Percentiles rank a stretch among this genome's conserved stretches.
Conservation (phyloP, 2,888 invertebrate genomes). For the Caenorhabditis macrosperma region DNA sequence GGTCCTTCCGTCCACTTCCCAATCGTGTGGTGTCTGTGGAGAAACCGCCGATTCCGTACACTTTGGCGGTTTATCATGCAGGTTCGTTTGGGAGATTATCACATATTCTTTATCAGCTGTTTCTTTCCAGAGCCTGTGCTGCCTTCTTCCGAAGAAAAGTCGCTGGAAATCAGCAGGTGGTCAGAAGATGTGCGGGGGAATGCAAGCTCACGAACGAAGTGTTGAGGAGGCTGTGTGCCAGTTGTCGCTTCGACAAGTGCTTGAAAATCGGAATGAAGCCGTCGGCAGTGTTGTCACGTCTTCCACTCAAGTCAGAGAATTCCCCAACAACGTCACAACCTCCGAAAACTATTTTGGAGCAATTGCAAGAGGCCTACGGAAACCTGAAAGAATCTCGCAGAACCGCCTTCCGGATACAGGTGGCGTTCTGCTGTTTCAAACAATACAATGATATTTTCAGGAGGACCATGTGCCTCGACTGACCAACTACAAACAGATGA, state of each 20-base stretch:
- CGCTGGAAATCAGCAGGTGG: neutral
- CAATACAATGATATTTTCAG: neutral
- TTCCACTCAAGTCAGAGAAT: neutral
- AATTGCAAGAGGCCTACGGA: slow-evolving; percentile 4
- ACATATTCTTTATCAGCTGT: neutral
- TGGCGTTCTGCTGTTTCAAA: neutral
- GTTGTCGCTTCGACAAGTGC: slow-evolving; percentile 45
- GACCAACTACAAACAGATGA: slow-evolving; percentile 20
- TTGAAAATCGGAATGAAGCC: slow-evolving; percentile 40
- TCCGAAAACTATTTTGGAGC: neutral
- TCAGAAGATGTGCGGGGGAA: slow-evolving; percentile 14
- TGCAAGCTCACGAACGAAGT: slow-evolving; percentile 17
- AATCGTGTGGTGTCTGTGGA: slow-evolving; percentile 26
- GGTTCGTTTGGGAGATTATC: neutral
- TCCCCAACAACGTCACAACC: neutral
- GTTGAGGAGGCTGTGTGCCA: slow-evolving; percentile 28
- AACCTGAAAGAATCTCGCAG: neutral
- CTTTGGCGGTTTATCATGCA: slow-evolving; percentile 44
- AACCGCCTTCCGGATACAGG: neutral
- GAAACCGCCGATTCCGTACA: slow-evolving; percentile 36
- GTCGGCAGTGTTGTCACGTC: slow-evolving; percentile 1
- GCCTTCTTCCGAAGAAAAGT: slow-evolving; percentile 52
- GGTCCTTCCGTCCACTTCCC: neutral
- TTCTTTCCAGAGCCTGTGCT: slow-evolving; percentile 43
- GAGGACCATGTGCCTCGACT: slow-evolving; percentile 7